Evolutionary conservation across 1,140 invertebrate species (phyloP).

Genomic region (Bombus terrestris): DNA sequence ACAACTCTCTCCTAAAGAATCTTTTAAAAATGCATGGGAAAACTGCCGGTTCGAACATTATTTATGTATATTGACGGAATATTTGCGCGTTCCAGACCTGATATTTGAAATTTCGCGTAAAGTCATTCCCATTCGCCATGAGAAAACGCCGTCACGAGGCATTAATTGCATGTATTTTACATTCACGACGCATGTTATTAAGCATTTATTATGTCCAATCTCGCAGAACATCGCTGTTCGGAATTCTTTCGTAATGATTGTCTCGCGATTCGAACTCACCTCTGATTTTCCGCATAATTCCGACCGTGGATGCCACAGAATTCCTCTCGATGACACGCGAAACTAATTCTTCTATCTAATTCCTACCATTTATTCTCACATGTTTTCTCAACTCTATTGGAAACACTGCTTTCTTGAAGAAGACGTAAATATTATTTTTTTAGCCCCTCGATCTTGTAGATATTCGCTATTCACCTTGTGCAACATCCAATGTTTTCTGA

Average conservation of each 20-base stretch:
- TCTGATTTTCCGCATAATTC: not conserved
- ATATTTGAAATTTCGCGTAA: conserved; percentile 12
- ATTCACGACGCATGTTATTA: not conserved
- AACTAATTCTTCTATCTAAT: not conserved
- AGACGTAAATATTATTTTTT: not conserved
- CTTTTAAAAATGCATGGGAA: not conserved
- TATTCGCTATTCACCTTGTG: too few relatives aligned
- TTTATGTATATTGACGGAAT: not conserved
- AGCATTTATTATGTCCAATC: not conserved
- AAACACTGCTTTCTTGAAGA: not conserved
- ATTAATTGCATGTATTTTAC: not conserved
- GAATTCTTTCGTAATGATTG: conserved; percentile 2
- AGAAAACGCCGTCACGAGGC: not conserved
- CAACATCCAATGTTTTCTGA: too few relatives aligned
- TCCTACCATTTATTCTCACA: not conserved
- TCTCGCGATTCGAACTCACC: not conserved
- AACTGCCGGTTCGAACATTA: not conserved
- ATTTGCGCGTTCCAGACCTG: not conserved
- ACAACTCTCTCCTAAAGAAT: not conserved
- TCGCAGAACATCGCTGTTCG: not conserved
- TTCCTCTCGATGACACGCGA: too few relatives aligned
- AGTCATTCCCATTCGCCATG: not conserved
- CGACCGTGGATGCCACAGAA: not conserved
- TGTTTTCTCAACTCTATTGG: not conserved
- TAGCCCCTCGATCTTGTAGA: too few relatives aligned